These are phyloP conservation scores for Drosophila watanabei DNA, from an alignment of 1,140 invertebrate species.

Conservation along the genomic window DNA sequence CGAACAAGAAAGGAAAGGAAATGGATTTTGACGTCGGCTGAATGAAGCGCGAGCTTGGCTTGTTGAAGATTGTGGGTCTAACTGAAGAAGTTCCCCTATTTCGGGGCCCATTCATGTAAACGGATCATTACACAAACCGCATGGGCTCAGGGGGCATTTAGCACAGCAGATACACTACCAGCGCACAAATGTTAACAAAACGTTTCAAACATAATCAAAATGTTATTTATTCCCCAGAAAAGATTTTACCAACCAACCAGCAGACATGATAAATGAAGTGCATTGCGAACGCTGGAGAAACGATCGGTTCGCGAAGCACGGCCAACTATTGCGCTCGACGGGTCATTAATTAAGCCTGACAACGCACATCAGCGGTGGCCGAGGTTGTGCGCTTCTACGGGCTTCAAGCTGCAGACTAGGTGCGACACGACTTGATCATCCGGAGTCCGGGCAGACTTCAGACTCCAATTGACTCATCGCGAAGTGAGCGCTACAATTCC, in stretches of 20 bases:
- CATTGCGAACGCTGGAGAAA: constrained; percentile 46
- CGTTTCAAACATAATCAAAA: constrained; percentile 63
- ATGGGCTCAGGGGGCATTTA: constrained; percentile 61
- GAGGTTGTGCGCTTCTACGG: constrained; percentile 11
- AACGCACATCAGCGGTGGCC: constrained; percentile 29
- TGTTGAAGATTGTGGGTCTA: constrained; percentile 17
- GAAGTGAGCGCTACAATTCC: constrained; percentile 28
- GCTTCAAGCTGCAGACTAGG: constrained; percentile 16
- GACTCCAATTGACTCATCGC: constrained; percentile 25
- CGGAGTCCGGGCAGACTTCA: constrained; percentile 3
- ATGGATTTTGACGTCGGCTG: constrained; percentile 9
- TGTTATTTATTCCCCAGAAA: constrained; percentile 58
- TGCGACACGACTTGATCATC: constrained; percentile 20
- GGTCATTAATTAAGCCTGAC: constrained; percentile 74
- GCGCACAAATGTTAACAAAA: constrained; percentile 55
- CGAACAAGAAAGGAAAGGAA: constrained; percentile 11
- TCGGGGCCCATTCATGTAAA: constrained; percentile 52
- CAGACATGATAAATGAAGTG: constrained; percentile 69
- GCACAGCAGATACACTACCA: constrained; percentile 3
- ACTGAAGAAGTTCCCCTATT: not conserved
- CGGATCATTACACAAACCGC: constrained; percentile 69
- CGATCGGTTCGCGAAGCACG: constrained; percentile 53
- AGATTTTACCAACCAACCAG: constrained; percentile 41
- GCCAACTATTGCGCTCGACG: constrained; percentile 63
- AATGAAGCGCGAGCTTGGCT: constrained; percentile 42